Evolutionary conservation across 2,888 invertebrate species (phyloP).

Genomic region (Tigriopus californicus): DNA sequence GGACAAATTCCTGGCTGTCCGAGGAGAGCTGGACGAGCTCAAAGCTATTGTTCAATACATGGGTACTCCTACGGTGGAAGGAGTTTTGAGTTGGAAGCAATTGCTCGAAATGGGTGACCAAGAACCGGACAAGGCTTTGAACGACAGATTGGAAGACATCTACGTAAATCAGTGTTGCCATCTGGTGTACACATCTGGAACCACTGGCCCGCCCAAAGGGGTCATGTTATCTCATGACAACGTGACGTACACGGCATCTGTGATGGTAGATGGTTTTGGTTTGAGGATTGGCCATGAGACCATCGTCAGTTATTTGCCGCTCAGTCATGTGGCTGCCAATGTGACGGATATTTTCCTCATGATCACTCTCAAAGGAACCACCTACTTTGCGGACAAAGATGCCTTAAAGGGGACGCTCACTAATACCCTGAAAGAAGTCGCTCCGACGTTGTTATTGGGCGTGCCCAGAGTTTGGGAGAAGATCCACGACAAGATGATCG

Average conservation of each 20-base stretch:
- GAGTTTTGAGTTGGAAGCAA: slow-evolving; percentile 47
- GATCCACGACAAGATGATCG: slow-evolving; percentile 66
- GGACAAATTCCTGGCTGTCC: background rate
- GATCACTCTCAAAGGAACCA: slow-evolving; percentile 52
- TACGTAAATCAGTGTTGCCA: slow-evolving; percentile 66
- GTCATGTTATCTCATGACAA: slow-evolving; percentile 87
- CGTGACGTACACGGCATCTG: slow-evolving; percentile 44
- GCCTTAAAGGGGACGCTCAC: slow-evolving; percentile 61
- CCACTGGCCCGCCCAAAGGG: slow-evolving; percentile 72
- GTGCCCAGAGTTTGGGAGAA: slow-evolving; percentile 88
- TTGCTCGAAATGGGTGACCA: slow-evolving; percentile 50
- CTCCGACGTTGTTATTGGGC: slow-evolving; percentile 63
- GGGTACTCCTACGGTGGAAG: slow-evolving; percentile 29
- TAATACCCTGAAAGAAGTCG: slow-evolving; percentile 51
- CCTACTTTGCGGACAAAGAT: slow-evolving; percentile 79
- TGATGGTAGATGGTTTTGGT: background rate
- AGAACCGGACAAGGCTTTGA: slow-evolving; percentile 44
- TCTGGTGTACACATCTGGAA: slow-evolving; percentile 70
- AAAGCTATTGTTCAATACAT: slow-evolving; percentile 10
- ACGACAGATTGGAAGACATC: slow-evolving; percentile 44
- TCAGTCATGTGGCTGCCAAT: slow-evolving; percentile 80
- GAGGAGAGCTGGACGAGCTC: background rate
- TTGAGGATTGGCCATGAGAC: slow-evolving; percentile 19
- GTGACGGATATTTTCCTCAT: slow-evolving; percentile 55
- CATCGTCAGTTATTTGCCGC: slow-evolving; percentile 58